phyloP scores from a whole-genome alignment of 2,888 invertebrate genomes.

The Sylvicola cinctus region DNA sequence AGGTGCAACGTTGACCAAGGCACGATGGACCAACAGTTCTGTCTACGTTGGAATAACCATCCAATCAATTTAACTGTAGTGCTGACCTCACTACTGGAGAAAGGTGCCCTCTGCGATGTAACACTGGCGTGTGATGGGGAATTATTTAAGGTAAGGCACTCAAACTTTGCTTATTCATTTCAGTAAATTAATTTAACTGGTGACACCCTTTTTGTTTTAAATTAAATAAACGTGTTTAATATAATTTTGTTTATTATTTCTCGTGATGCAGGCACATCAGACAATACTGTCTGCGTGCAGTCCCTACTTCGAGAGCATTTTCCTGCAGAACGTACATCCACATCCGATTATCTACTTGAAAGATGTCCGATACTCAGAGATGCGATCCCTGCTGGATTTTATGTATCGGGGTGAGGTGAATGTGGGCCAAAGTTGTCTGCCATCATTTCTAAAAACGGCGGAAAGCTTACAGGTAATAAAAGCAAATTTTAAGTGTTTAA shows the following conservation, averaged over 20 bases:
- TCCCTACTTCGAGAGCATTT: slow-evolving; percentile 83
- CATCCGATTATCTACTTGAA: slow-evolving; percentile 84
- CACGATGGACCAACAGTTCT: slow-evolving; percentile 60
- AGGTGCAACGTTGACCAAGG: slow-evolving; percentile 29
- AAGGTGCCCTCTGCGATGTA: slow-evolving; percentile 81
- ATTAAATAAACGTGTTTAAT: not conserved
- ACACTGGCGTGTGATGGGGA: slow-evolving; percentile 82
- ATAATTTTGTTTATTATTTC: slow-evolving; percentile 3
- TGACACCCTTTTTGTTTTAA: not conserved
- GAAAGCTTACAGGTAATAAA: slow-evolving; percentile 78
- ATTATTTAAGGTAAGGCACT: slow-evolving; percentile 56
- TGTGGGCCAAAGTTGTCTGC: slow-evolving; percentile 77
- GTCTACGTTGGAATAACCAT: slow-evolving; percentile 89
- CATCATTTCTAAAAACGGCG: slow-evolving; percentile 79
- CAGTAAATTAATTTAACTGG: too few relatives aligned
- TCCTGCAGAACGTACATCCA: slow-evolving; percentile 71
- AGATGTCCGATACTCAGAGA: slow-evolving; percentile 77
- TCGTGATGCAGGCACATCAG: slow-evolving; percentile 58
- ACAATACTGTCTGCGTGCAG: slow-evolving; percentile 85
- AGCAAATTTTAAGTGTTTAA: too few relatives aligned
- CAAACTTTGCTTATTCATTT: too few relatives aligned
- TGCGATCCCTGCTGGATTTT: slow-evolving; percentile 75
- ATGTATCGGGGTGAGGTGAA: slow-evolving; percentile 87
- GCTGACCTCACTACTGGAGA: slow-evolving; percentile 64
- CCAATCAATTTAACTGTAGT: slow-evolving; percentile 80